Percentiles rank a stretch among this genome's conserved stretches.
These are phyloP conservation scores for Catharus bicknelli DNA, from an alignment of 2,113 vertebrate genomes.

Conservation along the genomic window DNA sequence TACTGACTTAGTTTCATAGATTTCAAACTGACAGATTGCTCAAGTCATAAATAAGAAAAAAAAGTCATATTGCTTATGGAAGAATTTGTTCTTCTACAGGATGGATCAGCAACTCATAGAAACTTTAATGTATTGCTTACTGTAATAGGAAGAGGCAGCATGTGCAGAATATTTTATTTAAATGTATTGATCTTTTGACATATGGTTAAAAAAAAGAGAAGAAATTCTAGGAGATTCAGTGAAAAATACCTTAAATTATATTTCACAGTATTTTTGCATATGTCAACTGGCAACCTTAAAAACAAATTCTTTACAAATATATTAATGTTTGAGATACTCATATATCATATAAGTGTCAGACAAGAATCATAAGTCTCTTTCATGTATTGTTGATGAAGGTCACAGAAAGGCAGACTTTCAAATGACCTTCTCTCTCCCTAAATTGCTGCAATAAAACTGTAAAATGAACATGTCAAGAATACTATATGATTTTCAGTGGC, in stretches of 20 bases:
- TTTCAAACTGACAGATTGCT: not conserved
- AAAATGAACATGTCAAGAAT: not conserved
- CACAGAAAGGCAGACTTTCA: not conserved
- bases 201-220: not conserved
- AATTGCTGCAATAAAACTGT: not conserved
- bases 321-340: not conserved
- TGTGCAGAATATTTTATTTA: slow-evolving; percentile 26
- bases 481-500: not conserved
- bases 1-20: not conserved
- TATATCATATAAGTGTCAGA: not conserved
- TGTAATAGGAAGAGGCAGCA: not conserved
- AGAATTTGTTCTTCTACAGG: not conserved
- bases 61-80: not conserved
- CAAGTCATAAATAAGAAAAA: not conserved
- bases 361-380: not conserved
- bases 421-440: not conserved
- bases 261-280: not conserved
- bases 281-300: not conserved
- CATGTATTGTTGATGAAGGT: not conserved
- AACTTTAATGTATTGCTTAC: not conserved
- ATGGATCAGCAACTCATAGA: not conserved
- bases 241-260: not conserved
- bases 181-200: slow-evolving; percentile 7
- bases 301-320: not conserved
- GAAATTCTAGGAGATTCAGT: not conserved